Percentiles rank a stretch among this genome's conserved stretches.
These are phyloP conservation scores for Stomorhina lunata DNA, from an alignment of 2,888 invertebrate genomes.

Conservation along the genomic window DNA sequence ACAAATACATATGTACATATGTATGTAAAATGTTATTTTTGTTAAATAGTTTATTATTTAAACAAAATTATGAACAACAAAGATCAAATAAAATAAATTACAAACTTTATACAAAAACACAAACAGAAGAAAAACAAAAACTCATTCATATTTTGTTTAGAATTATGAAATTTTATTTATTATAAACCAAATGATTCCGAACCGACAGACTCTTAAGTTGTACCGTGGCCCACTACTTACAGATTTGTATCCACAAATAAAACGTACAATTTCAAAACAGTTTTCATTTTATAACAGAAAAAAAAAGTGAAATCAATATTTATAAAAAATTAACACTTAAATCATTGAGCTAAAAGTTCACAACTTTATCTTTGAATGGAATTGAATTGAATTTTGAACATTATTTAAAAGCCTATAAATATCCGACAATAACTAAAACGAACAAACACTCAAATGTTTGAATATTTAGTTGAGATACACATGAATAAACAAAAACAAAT, in stretches of 20 bases:
- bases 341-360: conserved; percentile 32
- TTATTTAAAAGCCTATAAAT: conserved; percentile 72
- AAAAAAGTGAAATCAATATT: background rate
- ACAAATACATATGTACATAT: too few relatives aligned
- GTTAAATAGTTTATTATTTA: background rate
- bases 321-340: conserved; percentile 30
- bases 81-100: conserved; percentile 25
- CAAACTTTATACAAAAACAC: background rate
- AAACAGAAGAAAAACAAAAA: background rate
- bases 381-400: too few relatives aligned
- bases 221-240: background rate
- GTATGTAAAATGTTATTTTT: background rate
- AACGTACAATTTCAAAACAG: background rate
- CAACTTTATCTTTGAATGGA: conserved; percentile 38
- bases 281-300: too few relatives aligned
- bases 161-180: conserved; percentile 26
- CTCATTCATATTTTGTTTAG: conserved; percentile 12
- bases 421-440: conserved; percentile 72
- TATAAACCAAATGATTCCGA: background rate
- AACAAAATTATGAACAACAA: conserved; percentile 11
- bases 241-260: background rate
- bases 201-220: background rate
- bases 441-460: too few relatives aligned
- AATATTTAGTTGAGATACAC: background rate
- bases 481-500: background rate